phyloP scores from a whole-genome alignment of 2,888 invertebrate genomes.

The Erynnis tages region DNA sequence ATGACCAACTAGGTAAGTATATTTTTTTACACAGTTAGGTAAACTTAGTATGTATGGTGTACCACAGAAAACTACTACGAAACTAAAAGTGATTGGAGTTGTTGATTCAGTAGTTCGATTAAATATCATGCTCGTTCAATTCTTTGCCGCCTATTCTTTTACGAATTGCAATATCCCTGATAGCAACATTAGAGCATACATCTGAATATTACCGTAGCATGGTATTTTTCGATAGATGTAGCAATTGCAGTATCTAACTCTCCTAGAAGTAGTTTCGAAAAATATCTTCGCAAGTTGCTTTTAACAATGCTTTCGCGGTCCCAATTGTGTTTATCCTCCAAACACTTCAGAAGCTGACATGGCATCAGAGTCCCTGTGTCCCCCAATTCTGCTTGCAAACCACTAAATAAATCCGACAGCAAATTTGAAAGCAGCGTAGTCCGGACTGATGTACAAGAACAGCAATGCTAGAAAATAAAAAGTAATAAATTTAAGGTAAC shows the following conservation, averaged over 20 bases:
- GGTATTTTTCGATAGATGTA: slow-evolving; percentile 68
- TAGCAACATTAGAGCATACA: too few species aligned
- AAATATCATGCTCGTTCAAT: too few species aligned
- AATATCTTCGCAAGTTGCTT: slow-evolving; percentile 55
- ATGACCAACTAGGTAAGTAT: too few species aligned
- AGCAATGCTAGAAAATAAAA: slow-evolving; percentile 48
- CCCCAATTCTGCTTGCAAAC: slow-evolving; percentile 58
- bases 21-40: too few species aligned
- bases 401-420: slow-evolving; percentile 59
- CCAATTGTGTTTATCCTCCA: slow-evolving; percentile 71
- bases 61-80: too few species aligned
- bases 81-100: too few species aligned
- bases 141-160: too few species aligned
- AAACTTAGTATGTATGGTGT: too few species aligned
- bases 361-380: slow-evolving; percentile 55
- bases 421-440: slow-evolving; percentile 57
- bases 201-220: slow-evolving; percentile 59
- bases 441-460: slow-evolving; percentile 66
- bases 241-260: slow-evolving; percentile 72
- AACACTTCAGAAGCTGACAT: slow-evolving; percentile 66
- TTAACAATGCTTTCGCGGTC: slow-evolving; percentile 56
- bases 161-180: too few species aligned
- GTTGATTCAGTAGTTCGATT: too few species aligned
- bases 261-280: slow-evolving; percentile 55
- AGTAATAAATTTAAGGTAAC: slow-evolving; percentile 26